Percentiles rank a stretch among this genome's conserved stretches.
Evolutionary conservation across 37 sponge, comb jelly and placozoan species (phyloP).

Genomic region (Corticium candelabrum): DNA sequence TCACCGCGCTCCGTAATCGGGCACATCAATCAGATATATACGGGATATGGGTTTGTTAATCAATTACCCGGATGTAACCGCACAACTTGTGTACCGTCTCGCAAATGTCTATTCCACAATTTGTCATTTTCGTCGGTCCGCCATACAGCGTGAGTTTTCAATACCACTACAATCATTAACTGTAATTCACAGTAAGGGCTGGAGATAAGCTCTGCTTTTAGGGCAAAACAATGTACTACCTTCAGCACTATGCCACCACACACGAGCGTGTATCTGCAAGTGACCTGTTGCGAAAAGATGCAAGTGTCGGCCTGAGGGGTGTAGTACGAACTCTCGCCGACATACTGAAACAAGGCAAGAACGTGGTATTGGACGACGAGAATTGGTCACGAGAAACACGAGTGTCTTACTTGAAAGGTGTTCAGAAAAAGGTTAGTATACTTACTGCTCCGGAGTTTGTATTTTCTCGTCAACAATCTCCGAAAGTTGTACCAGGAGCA

Average conservation of each 20-base stretch:
- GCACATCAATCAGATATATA: not conserved
- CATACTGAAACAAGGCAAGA: not conserved
- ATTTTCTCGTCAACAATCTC: too few species aligned
- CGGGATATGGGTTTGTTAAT: not conserved
- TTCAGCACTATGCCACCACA: not conserved
- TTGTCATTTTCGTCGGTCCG: not conserved
- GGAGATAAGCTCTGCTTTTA: not conserved
- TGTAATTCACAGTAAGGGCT: not conserved
- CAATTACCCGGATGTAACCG: not conserved
- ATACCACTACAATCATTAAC: not conserved
- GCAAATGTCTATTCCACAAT: too few species aligned
- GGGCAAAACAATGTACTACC: not conserved
- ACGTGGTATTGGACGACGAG: not conserved
- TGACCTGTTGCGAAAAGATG: not conserved
- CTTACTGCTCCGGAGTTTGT: too few species aligned
- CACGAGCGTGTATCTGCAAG: not conserved
- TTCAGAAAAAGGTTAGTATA: not conserved
- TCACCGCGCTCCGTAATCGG: too few species aligned
- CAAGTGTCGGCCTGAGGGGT: not conserved
- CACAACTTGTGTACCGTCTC: too few species aligned
- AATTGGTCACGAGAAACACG: not conserved
- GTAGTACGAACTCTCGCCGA: not conserved
- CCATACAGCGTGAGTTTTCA: slow-evolving; percentile 1
- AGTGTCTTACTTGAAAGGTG: not conserved
- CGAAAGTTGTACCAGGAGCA: too few species aligned